Evolutionary conservation across 2,113 vertebrate species (phyloP).

Genomic region (Apistogramma diplotaenia): DNA sequence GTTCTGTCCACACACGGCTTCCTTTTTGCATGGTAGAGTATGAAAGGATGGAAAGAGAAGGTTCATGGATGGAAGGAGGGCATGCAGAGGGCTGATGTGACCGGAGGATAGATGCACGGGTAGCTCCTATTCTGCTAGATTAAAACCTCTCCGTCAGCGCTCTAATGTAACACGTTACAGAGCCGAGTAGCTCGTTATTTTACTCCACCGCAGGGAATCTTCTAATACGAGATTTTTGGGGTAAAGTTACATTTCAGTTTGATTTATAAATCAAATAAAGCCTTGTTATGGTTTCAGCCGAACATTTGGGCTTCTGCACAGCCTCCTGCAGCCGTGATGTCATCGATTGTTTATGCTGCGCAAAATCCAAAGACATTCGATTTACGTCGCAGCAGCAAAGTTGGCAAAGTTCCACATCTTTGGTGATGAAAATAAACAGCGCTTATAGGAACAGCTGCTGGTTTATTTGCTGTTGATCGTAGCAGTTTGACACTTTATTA

Average conservation of each 20-base stretch:
- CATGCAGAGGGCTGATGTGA: neutral
- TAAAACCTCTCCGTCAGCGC: neutral
- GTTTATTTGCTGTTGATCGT: neutral
- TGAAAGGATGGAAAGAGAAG: neutral
- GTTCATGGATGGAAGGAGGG: neutral
- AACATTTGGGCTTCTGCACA: neutral
- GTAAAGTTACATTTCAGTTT: neutral
- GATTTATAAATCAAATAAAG: constrained; percentile 3
- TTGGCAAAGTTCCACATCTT: too few relatives aligned
- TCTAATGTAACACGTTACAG: neutral
- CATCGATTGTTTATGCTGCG: neutral
- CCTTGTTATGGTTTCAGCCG: neutral
- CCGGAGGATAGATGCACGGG: too few relatives aligned
- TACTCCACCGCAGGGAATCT: neutral
- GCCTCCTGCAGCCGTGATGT: neutral
- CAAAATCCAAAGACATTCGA: neutral
- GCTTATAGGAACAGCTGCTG: neutral
- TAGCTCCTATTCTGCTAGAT: neutral
- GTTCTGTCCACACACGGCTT: neutral
- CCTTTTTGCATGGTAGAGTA: neutral
- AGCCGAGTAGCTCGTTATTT: neutral
- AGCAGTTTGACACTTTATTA: neutral
- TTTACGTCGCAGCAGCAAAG: too few relatives aligned
- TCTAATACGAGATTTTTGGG: neutral
- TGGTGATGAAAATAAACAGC: too few relatives aligned